Conservation (phyloP, 2,113 vertebrate genomes). For the Sarotherodon lohbergeri region DNA sequence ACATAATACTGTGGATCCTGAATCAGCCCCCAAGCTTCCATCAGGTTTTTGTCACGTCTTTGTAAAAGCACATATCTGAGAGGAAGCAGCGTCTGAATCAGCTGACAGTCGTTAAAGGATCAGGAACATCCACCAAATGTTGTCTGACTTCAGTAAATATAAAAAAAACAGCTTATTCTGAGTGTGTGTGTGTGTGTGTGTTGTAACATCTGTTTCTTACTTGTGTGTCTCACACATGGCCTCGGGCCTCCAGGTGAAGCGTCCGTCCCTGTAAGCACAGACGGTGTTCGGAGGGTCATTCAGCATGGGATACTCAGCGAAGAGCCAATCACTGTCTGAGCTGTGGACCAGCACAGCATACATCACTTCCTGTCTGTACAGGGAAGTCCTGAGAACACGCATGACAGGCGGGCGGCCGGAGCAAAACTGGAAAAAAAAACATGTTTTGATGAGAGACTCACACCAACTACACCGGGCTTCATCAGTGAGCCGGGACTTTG, state of each 20-base stretch:
- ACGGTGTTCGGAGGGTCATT: not conserved
- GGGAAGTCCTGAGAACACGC: not conserved
- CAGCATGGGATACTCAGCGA: not conserved
- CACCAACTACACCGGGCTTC: not conserved
- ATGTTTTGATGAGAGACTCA: not conserved
- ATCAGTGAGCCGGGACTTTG: not conserved
- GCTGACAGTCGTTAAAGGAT: not conserved
- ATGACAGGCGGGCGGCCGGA: not conserved
- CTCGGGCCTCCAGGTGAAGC: constrained; percentile 15
- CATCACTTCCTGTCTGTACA: constrained; percentile 22
- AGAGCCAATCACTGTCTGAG: not conserved
- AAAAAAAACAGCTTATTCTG: no score
- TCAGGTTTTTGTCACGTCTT: not conserved
- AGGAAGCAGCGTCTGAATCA: not conserved
- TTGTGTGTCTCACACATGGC: constrained; percentile 3
- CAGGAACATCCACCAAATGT: no score
- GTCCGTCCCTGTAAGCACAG: not conserved
- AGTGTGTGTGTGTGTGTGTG: no score
- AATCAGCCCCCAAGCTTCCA: not conserved
- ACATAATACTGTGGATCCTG: not conserved
- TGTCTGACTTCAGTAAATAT: no score
- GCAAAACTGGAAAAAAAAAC: not conserved
- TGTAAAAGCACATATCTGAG: not conserved
- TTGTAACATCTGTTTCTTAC: not conserved
- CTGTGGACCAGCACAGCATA: constrained; percentile 19